Evolutionary conservation across 2,888 invertebrate genomes (phyloP).

Genomic region (Mechanitis mazaeus): DNA sequence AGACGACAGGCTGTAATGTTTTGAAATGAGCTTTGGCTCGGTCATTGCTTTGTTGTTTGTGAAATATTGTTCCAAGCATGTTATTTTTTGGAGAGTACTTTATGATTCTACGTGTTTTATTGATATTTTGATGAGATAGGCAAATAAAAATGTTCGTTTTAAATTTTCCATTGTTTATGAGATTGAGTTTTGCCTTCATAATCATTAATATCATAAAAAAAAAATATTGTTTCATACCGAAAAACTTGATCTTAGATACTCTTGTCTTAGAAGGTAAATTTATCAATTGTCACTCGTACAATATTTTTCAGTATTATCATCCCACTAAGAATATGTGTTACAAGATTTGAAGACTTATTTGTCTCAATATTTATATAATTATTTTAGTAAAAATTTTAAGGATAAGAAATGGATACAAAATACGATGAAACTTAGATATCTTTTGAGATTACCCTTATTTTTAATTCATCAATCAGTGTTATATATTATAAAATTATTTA

Average conservation of each 20-base stretch:
- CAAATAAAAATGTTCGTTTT: background rate
- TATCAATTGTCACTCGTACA: no score
- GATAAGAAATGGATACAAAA: no score
- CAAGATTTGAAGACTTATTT: background rate
- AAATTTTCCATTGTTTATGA: background rate
- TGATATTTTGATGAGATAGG: background rate
- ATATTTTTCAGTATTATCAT: no score
- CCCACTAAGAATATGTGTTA: no score
- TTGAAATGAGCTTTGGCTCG: constrained; percentile 24
- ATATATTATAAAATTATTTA: constrained; percentile 4
- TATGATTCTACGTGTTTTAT: background rate
- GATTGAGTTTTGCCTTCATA: no score
- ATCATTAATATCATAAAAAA: no score
- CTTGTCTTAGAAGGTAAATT: no score
- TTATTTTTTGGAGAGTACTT: constrained; percentile 1
- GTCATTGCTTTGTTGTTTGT: constrained; percentile 19
- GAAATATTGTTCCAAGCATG: constrained; percentile 20
- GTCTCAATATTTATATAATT: background rate
- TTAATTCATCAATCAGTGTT: background rate
- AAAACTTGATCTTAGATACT: no score
- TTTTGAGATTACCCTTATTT: no score
- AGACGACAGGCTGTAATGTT: constrained; percentile 13
- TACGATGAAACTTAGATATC: no score
- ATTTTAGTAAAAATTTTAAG: no score
- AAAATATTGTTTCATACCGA: no score